Base-by-base conservation (phyloP, 2,888 invertebrate species). In the Craniophora ligustri region DNA sequence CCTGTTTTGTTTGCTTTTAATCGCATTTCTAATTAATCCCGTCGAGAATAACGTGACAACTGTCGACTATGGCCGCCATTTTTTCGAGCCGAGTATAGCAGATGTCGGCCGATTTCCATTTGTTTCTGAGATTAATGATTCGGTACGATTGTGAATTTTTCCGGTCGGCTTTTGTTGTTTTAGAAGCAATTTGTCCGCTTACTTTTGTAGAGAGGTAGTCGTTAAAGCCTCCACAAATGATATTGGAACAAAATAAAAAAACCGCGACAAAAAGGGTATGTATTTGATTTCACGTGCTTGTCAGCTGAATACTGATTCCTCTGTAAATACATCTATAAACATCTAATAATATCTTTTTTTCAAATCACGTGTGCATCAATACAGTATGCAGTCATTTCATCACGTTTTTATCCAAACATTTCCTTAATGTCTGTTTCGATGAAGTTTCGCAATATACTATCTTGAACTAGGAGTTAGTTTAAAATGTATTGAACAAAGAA, bases 11-110 rank as follows among this genome's bases (percentile, higher is more conserved):
- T 93, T 93, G 92, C 91, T 93, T 93, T 93, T 93, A 93, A 93
- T 93, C 93, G 92, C 91, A 92, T 93, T 93, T 93, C 92, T 93
- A 93, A 93, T 93, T 93, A 93, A 93, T 93, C 92, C 93, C 92
- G 91, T 88, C 91, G 92, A 92, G 92, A 92, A 93, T 93, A 93
- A 92, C 93, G 92, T 93, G 93, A 93, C 93, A 93, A 93, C 93
- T 93, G 93, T 91, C 92, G 92, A 88, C 92, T 91, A 91, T 89
- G 87, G 87, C 89, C 82, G 89, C 89, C 89, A 91, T 92, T 92
- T 92, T 90, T 88, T 85, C 85, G 81, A 82, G 84, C 85, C 81
- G 85, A 88, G 89, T 90, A 92, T 87, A 92, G 91, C 92, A 92
- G 92, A 92, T 92, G 92, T 92, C 92, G 92, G 89, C 87, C 91